phyloP scores from a whole-genome alignment of 2,113 vertebrate genomes.

The Prionailurus bengalensis region DNA sequence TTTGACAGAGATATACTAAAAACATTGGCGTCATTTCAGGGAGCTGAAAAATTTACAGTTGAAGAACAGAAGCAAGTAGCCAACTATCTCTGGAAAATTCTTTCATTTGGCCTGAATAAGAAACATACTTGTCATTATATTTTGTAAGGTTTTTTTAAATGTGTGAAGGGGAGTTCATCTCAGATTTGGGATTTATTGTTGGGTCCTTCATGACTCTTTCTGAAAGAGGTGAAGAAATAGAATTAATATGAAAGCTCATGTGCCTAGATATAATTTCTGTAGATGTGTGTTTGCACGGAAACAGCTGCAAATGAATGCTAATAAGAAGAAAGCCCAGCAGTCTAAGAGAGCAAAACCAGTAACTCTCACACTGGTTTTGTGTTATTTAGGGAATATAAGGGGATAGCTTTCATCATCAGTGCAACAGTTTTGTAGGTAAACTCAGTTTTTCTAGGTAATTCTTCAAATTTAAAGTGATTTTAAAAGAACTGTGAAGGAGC shows the following conservation, averaged over 20 bases:
- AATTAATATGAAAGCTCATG: not conserved
- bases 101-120: not conserved
- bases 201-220: not conserved
- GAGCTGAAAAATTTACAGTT: not conserved
- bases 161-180: not conserved
- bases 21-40: not conserved
- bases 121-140: not conserved
- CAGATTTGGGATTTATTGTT: not conserved
- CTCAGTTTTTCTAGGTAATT: not conserved
- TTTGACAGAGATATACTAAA: not conserved
- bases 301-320: not conserved
- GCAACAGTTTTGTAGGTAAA: not conserved
- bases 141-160: not conserved
- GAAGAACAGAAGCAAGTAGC: not conserved
- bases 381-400: not conserved
- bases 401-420: not conserved
- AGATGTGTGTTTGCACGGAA: not conserved
- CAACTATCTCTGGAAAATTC: not conserved
- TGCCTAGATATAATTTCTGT: not conserved
- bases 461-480: not conserved
- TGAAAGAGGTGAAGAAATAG: not conserved
- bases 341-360: not conserved
- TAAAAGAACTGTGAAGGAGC: not conserved
- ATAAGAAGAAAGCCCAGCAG: not conserved
- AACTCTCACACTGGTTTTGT: not conserved